Conservation (phyloP, 1,140 invertebrate genomes). For the Thaumetopoea pityocampa region DNA sequence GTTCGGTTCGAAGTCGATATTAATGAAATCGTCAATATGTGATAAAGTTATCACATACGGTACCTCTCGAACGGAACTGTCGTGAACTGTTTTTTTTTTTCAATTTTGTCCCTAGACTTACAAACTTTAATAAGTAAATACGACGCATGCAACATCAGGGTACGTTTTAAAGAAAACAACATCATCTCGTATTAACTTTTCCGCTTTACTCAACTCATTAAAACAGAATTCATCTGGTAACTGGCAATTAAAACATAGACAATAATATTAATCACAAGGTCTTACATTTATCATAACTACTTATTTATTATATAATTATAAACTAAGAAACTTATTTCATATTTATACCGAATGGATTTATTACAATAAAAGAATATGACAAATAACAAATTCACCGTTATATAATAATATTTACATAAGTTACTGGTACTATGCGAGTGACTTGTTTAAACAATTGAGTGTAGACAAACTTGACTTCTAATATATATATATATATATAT, state of each 20-base stretch:
- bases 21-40: too few relatives aligned
- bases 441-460: constrained; percentile 57
- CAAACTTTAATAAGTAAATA: constrained; percentile 39
- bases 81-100: too few relatives aligned
- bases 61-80: too few relatives aligned
- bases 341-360: constrained; percentile 62
- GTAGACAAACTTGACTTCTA: constrained; percentile 56
- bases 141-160: constrained; percentile 41
- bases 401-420: constrained; percentile 67
- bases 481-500: constrained; percentile 43
- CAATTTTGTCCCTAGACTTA: constrained; percentile 60
- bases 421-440: constrained; percentile 55
- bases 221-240: constrained; percentile 66
- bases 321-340: constrained; percentile 65
- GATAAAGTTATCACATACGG: too few relatives aligned
- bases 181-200: constrained; percentile 55
- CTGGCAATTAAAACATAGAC: constrained; percentile 63
- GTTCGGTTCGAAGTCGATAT: too few relatives aligned
- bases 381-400: constrained; percentile 68
- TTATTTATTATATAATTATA: constrained; percentile 56
- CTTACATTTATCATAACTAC: constrained; percentile 47
- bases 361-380: constrained; percentile 68
- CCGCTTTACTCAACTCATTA: constrained; percentile 64
- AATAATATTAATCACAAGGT: constrained; percentile 58
- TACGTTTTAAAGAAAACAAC: constrained; percentile 63